phyloP scores from a whole-genome alignment of 2,797 vertebrate species.

The Lepilemur septentrionalis region DNA sequence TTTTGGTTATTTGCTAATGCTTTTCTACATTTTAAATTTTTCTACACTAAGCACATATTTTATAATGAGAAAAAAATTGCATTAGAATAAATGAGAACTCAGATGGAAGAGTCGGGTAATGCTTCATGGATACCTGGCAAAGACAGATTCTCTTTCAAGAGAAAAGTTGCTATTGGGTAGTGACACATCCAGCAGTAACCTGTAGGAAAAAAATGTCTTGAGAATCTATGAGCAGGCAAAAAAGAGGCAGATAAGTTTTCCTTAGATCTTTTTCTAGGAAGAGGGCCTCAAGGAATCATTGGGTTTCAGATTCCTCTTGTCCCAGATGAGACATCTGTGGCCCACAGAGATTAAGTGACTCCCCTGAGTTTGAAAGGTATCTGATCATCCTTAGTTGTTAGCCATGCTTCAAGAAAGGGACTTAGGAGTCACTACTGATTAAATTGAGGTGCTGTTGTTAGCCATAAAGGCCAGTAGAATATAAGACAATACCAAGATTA shows the following conservation, averaged over 20 bases:
- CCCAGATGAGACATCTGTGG: background rate
- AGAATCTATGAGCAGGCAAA: background rate
- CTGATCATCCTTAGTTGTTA: background rate
- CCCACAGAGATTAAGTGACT: background rate
- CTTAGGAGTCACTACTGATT: background rate
- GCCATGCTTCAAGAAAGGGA: background rate
- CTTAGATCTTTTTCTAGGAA: slow-evolving; percentile 10
- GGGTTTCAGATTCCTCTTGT: background rate
- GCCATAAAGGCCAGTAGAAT: background rate
- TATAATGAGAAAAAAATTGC: background rate
- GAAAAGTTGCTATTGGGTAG: background rate
- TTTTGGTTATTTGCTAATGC: background rate
- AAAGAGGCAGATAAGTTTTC: background rate
- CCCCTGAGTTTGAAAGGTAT: background rate
- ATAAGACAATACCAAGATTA: background rate
- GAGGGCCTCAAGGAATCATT: background rate
- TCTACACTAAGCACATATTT: background rate
- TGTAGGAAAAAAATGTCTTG: background rate
- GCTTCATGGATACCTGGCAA: background rate
- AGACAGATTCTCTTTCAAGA: background rate
- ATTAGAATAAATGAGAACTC: slow-evolving; percentile 4
- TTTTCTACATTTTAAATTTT: background rate
- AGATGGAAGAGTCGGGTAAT: background rate
- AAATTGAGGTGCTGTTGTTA: background rate
- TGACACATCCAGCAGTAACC: background rate